Base-by-base conservation (phyloP, 2,113 vertebrate species). In the Poecilia latipinna region DNA sequence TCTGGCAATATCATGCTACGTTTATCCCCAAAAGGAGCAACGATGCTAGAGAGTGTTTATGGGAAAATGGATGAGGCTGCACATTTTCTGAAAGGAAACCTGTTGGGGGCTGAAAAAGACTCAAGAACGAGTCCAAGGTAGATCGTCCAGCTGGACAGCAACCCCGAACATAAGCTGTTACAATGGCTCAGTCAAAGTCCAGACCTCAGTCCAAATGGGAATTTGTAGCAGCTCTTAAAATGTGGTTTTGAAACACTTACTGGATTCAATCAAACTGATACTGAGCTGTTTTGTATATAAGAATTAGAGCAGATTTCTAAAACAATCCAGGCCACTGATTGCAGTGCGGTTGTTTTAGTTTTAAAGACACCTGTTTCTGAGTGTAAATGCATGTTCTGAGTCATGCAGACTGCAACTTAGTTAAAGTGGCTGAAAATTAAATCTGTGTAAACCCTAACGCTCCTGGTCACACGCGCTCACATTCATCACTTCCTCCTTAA, bases 291-390 rank as follows among this genome's bases (percentile, higher is more conserved):
- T 57, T 24, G 51, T 10, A 57, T 7, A n/a, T 10, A 57, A 24
- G 2, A 17, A n/a, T n/a, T 19, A 8, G 19, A 8, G 10, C 2
- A 57, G 2, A 57, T 57, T 7, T 57, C 22, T 24, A 57, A 57
- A 24, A 8, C 10, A 2, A n/a, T 17, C 24, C 51, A n/a, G 24
- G 24, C 8, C 19, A 24, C 51, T 57, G 51, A 24, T n/a, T 94
- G 94, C 94, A 92, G 94, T 91, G 93, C 7, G 72, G 72, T 86
- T 93, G 80, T 88, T 61, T 11, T 88, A 91, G 72, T 92, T 95
- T 94, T 24, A 24, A 92, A 65, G 51, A 70, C 88, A 89, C 80
- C 80, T 88, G 84, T 74, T 81, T 32, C 12, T 51, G 68, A 6
- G 48, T 28, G 64, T 68, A 29, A 51, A 72, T 72, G 29, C 65